These are phyloP conservation scores for Melanostigma gelatinosum DNA, from an alignment of 2,113 vertebrate genomes.

Conservation along the genomic window DNA sequence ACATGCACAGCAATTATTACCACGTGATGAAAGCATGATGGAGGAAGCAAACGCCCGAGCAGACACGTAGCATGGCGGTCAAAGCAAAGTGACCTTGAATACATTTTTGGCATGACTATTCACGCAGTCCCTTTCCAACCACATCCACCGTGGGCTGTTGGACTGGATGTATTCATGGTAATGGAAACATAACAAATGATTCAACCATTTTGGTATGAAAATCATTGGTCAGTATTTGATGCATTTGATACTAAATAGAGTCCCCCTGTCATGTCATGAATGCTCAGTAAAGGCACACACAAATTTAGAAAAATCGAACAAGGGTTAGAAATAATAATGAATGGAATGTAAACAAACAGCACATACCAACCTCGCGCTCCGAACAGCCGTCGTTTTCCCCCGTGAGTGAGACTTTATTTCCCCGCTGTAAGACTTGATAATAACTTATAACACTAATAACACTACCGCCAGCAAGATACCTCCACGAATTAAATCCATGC, in stretches of 20 bases:
- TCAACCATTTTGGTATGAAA: neutral
- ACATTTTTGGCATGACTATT: slow-evolving; percentile 15
- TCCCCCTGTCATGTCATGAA: neutral
- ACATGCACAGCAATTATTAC: slow-evolving; percentile 28
- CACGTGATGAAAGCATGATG: slow-evolving; percentile 52
- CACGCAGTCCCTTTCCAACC: neutral
- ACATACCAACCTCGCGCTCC: too few relatives aligned
- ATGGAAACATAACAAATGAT: neutral
- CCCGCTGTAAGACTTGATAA: too few relatives aligned
- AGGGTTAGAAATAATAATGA: neutral
- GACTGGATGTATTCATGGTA: slow-evolving; percentile 2
- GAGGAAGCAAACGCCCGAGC: slow-evolving; percentile 12
- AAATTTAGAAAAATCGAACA: neutral
- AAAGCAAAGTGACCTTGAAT: slow-evolving; percentile 50
- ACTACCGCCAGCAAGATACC: too few relatives aligned
- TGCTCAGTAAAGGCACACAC: neutral
- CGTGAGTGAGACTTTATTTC: too few relatives aligned
- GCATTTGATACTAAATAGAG: too few relatives aligned
- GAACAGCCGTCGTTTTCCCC: too few relatives aligned
- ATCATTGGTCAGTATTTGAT: neutral
- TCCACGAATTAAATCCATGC: too few relatives aligned
- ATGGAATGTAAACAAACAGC: too few relatives aligned
- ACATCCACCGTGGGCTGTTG: neutral
- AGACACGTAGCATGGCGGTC: slow-evolving; percentile 19
- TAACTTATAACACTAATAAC: too few relatives aligned